Evolutionary conservation across 2,888 invertebrate species (phyloP), one percentile per base, ranked within the genome.

Genomic region (Drosophila fungiperda): DNA sequence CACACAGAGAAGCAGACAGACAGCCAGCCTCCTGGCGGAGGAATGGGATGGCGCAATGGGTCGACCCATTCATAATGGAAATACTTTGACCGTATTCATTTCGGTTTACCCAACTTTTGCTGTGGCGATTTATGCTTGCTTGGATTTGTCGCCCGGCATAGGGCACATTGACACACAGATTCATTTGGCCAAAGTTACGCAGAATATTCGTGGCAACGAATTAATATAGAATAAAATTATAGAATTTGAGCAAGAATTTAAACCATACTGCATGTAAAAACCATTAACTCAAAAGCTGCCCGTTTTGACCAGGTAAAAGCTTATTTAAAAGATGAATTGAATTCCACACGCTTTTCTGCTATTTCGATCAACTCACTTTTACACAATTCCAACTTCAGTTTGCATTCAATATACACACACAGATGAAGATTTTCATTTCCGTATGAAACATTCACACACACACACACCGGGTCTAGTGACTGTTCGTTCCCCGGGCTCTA

Each of bases 171-270:
- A 58, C 67, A 62, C 42, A 68, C 62, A 72, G 67, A 70, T 63
- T 65, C 62, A 57, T 35, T 20, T 74, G 70, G 62, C 59, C 60
- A 68, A 80, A 87, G 82, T 87, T 72, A 68, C 86, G 68, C 36
- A 67, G 64, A 69, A 76, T 78, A 79, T 73, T 76, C 11, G 9
- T 36, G 8, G 33, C 20, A 68, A 67, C 23, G 23, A 8, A 23
- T 0, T 17, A 8, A 45, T 45, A 45, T 15, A 23, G 23, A 23
- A 15, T 48, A 12, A 55, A 7, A 55, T n/a, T n/a, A 2, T 11
- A 17, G 12, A 38, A 17, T 12, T n/a, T n/a, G 5, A 38, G 29
- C 7, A 36, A 12, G 38, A 54, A 35, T 33, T 52, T 20, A 4
- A 1, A 2, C 1, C 12, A 32, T 8, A 3, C 9, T 4, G 9